Percentiles rank a stretch among this genome's conserved stretches.
Evolutionary conservation across 2,113 vertebrate genomes (phyloP).

Genomic region (Actenoides lindsayi): DNA sequence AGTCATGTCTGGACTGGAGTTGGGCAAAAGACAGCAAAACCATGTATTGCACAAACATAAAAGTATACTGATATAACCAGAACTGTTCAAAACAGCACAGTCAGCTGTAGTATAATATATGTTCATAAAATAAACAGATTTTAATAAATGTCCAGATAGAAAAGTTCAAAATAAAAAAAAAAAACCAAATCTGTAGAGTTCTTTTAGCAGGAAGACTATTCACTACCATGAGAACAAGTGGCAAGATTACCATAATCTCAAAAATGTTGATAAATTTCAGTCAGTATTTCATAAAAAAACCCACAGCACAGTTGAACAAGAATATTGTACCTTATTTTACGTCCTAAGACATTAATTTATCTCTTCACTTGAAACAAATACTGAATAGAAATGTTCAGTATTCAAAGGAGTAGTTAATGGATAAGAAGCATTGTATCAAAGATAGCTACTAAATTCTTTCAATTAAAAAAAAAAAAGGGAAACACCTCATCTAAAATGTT

Average conservation of each 20-base stretch:
- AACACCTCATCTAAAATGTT: background rate
- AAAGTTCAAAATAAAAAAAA: background rate
- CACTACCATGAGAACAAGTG: rapidly evolving
- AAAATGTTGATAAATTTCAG: background rate
- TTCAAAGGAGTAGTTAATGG: background rate
- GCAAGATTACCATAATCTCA: background rate
- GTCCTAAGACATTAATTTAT: background rate
- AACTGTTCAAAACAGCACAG: background rate
- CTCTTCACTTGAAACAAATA: background rate
- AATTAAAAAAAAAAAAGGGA: background rate
- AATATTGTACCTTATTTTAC: background rate
- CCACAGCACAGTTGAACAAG: background rate
- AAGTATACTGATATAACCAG: background rate
- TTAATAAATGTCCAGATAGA: background rate
- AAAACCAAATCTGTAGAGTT: background rate
- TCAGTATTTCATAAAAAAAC: background rate
- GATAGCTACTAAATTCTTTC: background rate
- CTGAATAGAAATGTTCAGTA: background rate
- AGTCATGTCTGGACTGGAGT: rapidly evolving
- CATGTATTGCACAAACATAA: background rate
- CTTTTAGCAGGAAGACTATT: background rate
- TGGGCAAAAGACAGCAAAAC: background rate
- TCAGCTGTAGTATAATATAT: background rate
- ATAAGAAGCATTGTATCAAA: background rate
- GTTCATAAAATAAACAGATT: background rate